phyloP scores from a whole-genome alignment of 2,797 vertebrate species.

The Corythornis leucogaster region DNA sequence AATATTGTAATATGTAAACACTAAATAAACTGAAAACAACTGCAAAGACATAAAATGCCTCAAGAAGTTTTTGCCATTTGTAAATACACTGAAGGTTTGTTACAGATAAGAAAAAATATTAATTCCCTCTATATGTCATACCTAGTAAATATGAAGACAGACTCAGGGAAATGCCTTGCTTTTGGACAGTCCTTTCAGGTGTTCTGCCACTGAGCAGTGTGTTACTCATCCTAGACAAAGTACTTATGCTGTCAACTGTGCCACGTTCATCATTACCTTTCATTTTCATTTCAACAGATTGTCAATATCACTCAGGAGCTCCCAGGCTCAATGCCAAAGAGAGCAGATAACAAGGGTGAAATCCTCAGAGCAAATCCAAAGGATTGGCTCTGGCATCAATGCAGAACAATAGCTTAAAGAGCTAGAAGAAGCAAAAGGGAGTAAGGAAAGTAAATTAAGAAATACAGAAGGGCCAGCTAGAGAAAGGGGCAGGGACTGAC shows the following conservation, averaged over 20 bases:
- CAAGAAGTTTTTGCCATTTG: neutral
- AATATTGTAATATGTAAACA: neutral
- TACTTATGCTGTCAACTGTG: neutral
- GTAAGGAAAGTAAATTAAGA: neutral
- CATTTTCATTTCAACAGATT: conserved; percentile 15
- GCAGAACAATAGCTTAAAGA: fast-evolving
- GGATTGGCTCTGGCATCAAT: neutral
- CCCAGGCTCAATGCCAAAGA: neutral
- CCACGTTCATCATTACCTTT: neutral
- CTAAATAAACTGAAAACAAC: neutral
- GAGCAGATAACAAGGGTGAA: neutral
- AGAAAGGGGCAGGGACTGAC: neutral
- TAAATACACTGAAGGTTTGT: neutral
- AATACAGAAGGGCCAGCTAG: neutral
- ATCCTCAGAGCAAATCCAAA: neutral
- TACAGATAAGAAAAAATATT: neutral
- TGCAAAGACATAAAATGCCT: neutral
- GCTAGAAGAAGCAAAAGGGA: neutral
- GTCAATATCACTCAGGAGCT: neutral
- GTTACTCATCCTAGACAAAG: neutral
- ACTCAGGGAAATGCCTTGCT: neutral
- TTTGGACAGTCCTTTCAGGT: neutral
- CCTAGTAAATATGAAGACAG: neutral
- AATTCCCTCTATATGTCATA: neutral
- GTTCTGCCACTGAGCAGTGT: neutral